Conservation (phyloP, 2,113 vertebrate genomes). For the Heterochromis multidens region DNA sequence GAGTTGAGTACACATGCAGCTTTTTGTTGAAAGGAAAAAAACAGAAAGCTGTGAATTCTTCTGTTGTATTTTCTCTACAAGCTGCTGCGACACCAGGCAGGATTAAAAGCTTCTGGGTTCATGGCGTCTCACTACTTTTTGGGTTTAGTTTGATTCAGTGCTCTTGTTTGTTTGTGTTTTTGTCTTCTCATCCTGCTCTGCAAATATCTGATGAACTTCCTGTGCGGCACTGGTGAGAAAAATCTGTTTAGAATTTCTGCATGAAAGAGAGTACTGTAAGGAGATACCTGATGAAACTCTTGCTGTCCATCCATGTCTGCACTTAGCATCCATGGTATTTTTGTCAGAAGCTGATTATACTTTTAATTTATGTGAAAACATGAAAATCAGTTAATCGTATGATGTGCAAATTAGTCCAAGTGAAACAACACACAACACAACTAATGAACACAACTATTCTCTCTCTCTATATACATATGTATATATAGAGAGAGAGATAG, state of each 20-base stretch:
- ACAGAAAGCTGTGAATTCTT: constrained; percentile 2
- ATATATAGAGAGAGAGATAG: neutral
- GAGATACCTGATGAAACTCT: neutral
- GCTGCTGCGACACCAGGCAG: constrained; percentile 24
- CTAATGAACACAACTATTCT: neutral
- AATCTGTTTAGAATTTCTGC: neutral
- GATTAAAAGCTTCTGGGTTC: constrained; percentile 41
- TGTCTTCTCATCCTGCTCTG: constrained; percentile 3
- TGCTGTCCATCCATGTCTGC: neutral
- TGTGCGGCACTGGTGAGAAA: neutral
- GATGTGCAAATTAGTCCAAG: neutral
- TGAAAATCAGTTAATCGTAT: neutral
- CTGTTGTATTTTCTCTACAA: constrained; percentile 9
- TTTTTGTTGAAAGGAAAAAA: constrained; percentile 1
- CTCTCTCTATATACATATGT: neutral
- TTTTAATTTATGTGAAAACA: neutral
- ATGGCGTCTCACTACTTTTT: neutral
- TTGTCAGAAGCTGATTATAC: neutral
- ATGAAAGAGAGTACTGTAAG: neutral
- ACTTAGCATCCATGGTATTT: neutral
- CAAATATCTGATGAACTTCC: constrained; percentile 8
- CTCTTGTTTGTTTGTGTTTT: neutral
- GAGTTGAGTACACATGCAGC: constrained; percentile 30
- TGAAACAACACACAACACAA: neutral
- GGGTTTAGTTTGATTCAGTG: constrained; percentile 8